Base-by-base conservation (phyloP, 2,888 invertebrate genomes). In the Apeira syringaria region DNA sequence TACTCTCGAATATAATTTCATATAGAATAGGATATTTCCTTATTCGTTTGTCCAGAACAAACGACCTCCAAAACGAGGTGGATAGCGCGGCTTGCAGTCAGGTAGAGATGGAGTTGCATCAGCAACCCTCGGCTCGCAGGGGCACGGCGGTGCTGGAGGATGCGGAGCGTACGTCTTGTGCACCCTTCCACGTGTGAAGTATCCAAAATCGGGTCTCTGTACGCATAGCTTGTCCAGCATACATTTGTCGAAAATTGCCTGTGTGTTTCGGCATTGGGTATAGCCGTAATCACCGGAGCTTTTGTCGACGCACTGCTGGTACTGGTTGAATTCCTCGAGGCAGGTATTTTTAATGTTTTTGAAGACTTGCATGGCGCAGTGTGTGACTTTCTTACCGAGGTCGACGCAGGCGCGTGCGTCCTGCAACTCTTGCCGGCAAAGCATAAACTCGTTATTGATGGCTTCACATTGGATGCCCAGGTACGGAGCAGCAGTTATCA, bases 381-480 rank as follows among this genome's bases (percentile, higher is more conserved):
- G 88, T 0, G 98, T 99, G 0, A 99, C 97, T 2, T 91, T 93
- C 80, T 96, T 97, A 0, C 99, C 98, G 66, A 97, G 95, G 0
- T 92, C 83, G 2, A 99, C 10, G 70, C 99, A 99, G 58, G 93
- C 92, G 15, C 98, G 91, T 0, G 98, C 96, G 81, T 99, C 98
- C 4, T 92, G 81, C 24, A 92, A 81, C 79, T 98, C 98, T 12
- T 90, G 69, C n/a, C 94, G 92, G 61, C 99, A 99, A 26, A 99
- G 84, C 93, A 98, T 94, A 73, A 96, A 99, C 82, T 99, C 98
- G 94, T 98, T 98, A 85, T 97, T 97, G 59, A 94, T 90, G 38
- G 88, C 80, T 85, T 99, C 97, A 82, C 99, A 99, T 62, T 93
- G 92, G 82, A 97, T 97, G 53, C 98, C 99, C 62, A 99, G 85